Conservation (phyloP, 2,888 invertebrate species). For the Acanthosepion lycidas region DNA sequence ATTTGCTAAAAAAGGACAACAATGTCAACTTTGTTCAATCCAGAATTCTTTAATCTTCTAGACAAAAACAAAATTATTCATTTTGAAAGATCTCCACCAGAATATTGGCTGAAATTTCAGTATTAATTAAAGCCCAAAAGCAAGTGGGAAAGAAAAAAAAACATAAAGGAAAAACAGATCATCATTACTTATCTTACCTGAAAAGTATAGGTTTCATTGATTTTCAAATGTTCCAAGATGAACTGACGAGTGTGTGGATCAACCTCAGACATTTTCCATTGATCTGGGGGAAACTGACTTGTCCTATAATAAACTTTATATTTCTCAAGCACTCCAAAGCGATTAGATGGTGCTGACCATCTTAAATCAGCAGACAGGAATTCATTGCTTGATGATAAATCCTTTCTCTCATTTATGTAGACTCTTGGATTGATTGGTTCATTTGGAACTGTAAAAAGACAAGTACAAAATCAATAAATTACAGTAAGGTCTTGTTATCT, state of each 20-base stretch:
- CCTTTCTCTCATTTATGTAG: conserved; percentile 79
- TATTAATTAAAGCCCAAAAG: neutral
- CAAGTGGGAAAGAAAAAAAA: neutral
- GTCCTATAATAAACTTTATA: conserved; percentile 79
- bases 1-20: too few species aligned
- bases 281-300: conserved; percentile 46
- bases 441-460: conserved; percentile 79
- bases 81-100: neutral
- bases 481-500: neutral
- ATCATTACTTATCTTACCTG: conserved; percentile 55
- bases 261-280: conserved; percentile 50
- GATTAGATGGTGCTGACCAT: conserved; percentile 85
- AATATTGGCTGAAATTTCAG: too few species aligned
- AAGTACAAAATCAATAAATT: conserved; percentile 40
- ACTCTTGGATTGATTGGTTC: conserved; percentile 84
- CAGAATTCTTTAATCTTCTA: too few species aligned
- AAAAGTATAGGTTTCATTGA: conserved; percentile 65
- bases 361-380: conserved; percentile 81
- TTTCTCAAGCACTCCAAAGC: conserved; percentile 84
- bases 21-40: too few species aligned
- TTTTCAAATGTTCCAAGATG: conserved; percentile 59
- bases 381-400: conserved; percentile 60
- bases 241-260: conserved; percentile 61
- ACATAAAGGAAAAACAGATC: neutral
- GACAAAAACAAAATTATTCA: neutral